Percentiles rank a stretch among this genome's conserved stretches.
Conservation (phyloP, 1,140 invertebrate genomes). For the Tetramorium simillimum region DNA sequence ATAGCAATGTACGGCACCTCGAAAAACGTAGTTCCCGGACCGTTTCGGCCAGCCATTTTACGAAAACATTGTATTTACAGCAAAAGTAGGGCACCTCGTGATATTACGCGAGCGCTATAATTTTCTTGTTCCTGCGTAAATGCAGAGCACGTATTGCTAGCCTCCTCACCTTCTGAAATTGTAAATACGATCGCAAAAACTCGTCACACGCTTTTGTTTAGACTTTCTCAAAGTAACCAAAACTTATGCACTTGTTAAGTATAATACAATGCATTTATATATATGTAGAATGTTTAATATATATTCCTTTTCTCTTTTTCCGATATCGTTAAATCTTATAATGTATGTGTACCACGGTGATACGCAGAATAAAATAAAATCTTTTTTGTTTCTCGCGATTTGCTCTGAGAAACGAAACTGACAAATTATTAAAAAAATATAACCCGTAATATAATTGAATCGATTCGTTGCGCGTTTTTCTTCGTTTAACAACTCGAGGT, state of each 20-base stretch:
- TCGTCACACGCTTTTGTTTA: constrained; percentile 7
- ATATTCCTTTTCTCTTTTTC: neutral
- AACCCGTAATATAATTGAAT: neutral
- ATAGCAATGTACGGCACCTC: constrained; percentile 48
- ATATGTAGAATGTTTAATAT: neutral
- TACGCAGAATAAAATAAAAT: neutral
- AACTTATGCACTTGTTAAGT: neutral
- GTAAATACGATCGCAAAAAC: constrained; percentile 39
- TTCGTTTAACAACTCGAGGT: neutral
- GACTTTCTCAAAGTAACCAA: neutral
- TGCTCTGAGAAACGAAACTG: neutral
- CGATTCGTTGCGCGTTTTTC: neutral
- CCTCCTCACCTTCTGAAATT: constrained; percentile 28
- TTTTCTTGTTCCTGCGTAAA: constrained; percentile 45
- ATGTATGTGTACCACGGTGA: too few species aligned
- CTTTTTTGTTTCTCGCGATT: neutral
- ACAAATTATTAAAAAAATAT: neutral
- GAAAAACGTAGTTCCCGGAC: constrained; percentile 39
- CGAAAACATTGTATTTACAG: constrained; percentile 57
- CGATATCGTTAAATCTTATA: neutral
- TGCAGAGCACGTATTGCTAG: constrained; percentile 46
- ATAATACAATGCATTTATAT: neutral
- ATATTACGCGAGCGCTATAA: constrained; percentile 52
- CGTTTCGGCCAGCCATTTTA: constrained; percentile 34
- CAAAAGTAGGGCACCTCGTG: constrained; percentile 33